These are phyloP conservation scores for Drosophila heteroneura DNA, from an alignment of 2,888 invertebrate genomes.

Conservation along the genomic window DNA sequence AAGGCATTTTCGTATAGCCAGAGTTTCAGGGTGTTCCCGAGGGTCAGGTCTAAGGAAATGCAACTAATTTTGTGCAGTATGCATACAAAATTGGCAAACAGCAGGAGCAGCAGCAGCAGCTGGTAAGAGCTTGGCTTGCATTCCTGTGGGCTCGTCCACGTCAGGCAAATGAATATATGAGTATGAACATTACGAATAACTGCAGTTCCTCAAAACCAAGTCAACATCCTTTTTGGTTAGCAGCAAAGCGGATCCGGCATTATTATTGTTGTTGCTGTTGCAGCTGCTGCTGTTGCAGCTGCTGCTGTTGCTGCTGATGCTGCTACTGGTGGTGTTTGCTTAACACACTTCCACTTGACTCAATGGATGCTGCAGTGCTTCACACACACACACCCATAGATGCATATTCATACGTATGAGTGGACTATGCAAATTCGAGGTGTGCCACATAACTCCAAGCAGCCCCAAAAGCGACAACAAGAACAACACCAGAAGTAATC, in stretches of 20 bases:
- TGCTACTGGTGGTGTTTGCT: conserved; percentile 63
- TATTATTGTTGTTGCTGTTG: conserved; percentile 56
- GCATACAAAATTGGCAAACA: conserved; percentile 58
- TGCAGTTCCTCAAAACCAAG: conserved; percentile 80
- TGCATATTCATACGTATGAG: conserved; percentile 36
- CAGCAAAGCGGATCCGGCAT: conserved; percentile 56
- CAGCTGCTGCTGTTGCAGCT: conserved; percentile 28
- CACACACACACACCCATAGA: conserved; percentile 22
- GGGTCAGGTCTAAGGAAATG: conserved; percentile 44
- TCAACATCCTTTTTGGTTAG: conserved; percentile 79
- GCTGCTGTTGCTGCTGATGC: conserved; percentile 22
- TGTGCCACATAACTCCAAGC: conserved; percentile 16
- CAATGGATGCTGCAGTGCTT: conserved; percentile 72
- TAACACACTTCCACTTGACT: conserved; percentile 78
- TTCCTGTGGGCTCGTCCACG: conserved; percentile 62
- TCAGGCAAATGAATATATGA: conserved; percentile 78
- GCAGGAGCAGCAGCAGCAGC: conserved; percentile 27
- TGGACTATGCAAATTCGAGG: conserved; percentile 52
- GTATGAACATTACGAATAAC: conserved; percentile 72
- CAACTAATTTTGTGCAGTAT: conserved; percentile 68
- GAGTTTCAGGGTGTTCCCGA: not conserved
- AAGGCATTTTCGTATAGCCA: conserved; percentile 25
- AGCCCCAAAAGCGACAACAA: not conserved
- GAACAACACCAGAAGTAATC: not conserved
- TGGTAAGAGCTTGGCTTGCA: conserved; percentile 3